These are phyloP conservation scores for Odontomachus brunneus DNA, from an alignment of 1,140 invertebrate genomes.

Conservation along the genomic window DNA sequence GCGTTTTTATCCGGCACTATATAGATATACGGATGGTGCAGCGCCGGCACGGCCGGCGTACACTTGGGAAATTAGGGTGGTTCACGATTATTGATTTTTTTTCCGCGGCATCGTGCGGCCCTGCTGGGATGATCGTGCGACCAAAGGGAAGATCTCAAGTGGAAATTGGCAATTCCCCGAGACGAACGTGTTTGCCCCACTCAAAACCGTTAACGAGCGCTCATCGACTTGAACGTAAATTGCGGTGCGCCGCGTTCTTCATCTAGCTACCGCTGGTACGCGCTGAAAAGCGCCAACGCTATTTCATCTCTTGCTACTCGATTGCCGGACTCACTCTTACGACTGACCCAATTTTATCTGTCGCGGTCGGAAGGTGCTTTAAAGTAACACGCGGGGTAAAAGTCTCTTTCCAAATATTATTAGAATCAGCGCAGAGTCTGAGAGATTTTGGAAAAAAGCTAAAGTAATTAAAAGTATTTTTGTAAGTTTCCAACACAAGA, in stretches of 20 bases:
- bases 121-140: slow-evolving; percentile 35
- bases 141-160: slow-evolving; percentile 32
- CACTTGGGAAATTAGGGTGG: slow-evolving; percentile 79
- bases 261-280: not conserved
- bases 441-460: no score
- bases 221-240: slow-evolving; percentile 50
- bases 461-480: no score
- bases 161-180: slow-evolving; percentile 54
- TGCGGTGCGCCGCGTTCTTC: slow-evolving; percentile 13
- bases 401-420: not conserved
- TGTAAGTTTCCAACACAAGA: no score
- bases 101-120: not conserved
- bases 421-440: no score
- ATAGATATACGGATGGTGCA: slow-evolving; percentile 25
- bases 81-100: slow-evolving; percentile 76
- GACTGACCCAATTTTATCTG: not conserved
- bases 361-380: not conserved
- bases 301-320: slow-evolving; percentile 3
- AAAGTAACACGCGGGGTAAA: not conserved
- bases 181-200: slow-evolving; percentile 46
- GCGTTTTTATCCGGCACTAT: slow-evolving; percentile 63
- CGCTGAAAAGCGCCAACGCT: not conserved
- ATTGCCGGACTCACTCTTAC: not conserved
- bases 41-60: slow-evolving; percentile 49
- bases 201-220: slow-evolving; percentile 48